Base-by-base conservation (phyloP, 2,113 vertebrate species). In the Gasterosteus nipponicus region DNA sequence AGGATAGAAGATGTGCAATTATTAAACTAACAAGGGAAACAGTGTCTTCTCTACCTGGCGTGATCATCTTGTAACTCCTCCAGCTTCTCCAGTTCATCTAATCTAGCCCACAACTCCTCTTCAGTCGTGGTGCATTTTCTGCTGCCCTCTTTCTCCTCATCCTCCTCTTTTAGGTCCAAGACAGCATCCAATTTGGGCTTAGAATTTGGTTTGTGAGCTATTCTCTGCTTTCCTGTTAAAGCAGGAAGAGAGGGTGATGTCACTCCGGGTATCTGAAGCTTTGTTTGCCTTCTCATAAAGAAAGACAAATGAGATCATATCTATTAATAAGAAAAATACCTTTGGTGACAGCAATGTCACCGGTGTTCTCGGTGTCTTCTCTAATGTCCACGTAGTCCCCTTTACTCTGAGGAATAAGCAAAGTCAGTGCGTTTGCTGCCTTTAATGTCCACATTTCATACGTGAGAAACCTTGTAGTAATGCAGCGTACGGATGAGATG, bases 161-260 rank as follows among this genome's bases (percentile, higher is more conserved):
- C 75, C 14, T 91, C 89, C 35, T 92, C 89, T 60, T 88, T 84
- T 75, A 91, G 59, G 85, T 91, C 89, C 75, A 95, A 87, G 84
- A 93, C 26, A 0, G 91, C 86, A 65, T 94, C 94, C 77, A 89
- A 78, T 92, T 97, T 99, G 73, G 97, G 97, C 87, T 95, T 97
- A 33, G 97, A 97, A 86, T 98, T 94, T 86, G 96, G 96, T 80
- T 91, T 97, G 92, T 96, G 97, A 84, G 98, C 97, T 86, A 89
- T 91, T 86, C 97, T 93, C 68, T 89, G 89, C 84, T 94, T 98
- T 87, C 94, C 97, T 99, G 86, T 29, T 57, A 14, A 89, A 77
- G 16, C n/a, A 35, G 12, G 49, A 66, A 16, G 8, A 73, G 3
- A 12, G 7, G 87, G 14, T 5, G 86, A 49, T 49, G n/a, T 66